A percentile compares a stretch with the other conserved stretches of the same genome.
phyloP scores from a whole-genome alignment of 2,888 invertebrate genomes.

The Coecobrya sp. region DNA sequence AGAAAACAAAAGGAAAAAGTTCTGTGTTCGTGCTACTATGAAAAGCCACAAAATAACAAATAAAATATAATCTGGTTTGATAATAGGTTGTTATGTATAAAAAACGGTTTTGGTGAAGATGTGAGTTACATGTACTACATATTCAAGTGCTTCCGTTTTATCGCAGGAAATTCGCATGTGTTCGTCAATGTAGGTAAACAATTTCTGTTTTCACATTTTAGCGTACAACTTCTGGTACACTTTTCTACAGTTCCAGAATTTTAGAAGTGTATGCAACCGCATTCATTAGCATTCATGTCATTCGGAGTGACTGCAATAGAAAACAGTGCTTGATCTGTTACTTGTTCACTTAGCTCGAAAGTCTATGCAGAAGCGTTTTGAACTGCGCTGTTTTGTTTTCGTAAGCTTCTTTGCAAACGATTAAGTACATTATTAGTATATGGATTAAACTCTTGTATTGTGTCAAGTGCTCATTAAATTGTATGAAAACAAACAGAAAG shows the following conservation, averaged over 20 bases:
- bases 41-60: conserved; percentile 57
- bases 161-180: conserved; percentile 12
- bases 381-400: neutral
- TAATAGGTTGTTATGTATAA: neutral
- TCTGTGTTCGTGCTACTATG: conserved; percentile 10
- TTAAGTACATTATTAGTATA: conserved; percentile 12
- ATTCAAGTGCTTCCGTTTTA: neutral
- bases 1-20: conserved; percentile 12
- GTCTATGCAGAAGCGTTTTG: neutral
- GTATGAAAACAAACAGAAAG: neutral
- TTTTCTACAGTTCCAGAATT: neutral
- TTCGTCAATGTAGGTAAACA: neutral
- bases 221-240: neutral
- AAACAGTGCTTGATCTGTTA: neutral
- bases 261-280: neutral
- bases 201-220: neutral
- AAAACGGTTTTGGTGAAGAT: neutral
- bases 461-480: conserved; percentile 11
- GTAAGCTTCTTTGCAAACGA: conserved; percentile 3
- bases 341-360: neutral
- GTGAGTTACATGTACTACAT: neutral
- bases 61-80: conserved; percentile 24
- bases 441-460: conserved; percentile 17
- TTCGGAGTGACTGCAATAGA: neutral
- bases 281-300: conserved; percentile 37